Conservation (phyloP, 2,113 vertebrate species). For the Rhizomys pruinosus region DNA sequence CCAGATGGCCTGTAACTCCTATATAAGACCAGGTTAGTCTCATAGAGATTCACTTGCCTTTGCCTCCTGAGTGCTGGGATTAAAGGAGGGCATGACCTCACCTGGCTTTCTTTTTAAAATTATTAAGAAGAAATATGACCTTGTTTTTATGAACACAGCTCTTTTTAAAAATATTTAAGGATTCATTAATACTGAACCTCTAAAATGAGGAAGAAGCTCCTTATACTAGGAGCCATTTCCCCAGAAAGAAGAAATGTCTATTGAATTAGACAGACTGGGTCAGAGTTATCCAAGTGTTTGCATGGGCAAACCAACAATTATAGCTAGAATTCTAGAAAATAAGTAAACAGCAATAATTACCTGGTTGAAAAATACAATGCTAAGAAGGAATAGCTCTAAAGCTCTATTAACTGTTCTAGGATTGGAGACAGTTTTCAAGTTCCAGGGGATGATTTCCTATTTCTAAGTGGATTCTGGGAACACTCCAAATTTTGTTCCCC, state of each 20-base stretch:
- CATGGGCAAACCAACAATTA: conserved; percentile 16
- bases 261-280: background rate
- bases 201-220: conserved; percentile 14
- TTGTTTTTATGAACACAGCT: conserved; percentile 37
- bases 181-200: conserved; percentile 47
- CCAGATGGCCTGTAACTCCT: too few species aligned
- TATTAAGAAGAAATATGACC: conserved; percentile 32
- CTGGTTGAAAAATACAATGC: conserved; percentile 28
- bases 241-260: conserved; percentile 34
- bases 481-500: background rate
- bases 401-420: background rate
- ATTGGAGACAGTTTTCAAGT: background rate
- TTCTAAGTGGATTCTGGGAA: background rate
- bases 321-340: conserved; percentile 46
- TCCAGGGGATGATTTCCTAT: conserved; percentile 1
- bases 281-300: conserved; percentile 29
- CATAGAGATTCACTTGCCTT: too few species aligned
- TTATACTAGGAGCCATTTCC: conserved; percentile 1
- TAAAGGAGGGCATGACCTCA: too few species aligned
- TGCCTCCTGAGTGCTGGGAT: too few species aligned
- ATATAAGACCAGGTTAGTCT: too few species aligned
- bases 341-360: conserved; percentile 23
- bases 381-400: conserved; percentile 52
- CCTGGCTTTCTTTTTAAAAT: background rate
- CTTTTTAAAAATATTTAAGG: conserved; percentile 59